Conservation (phyloP, 2,888 invertebrate genomes). For the Galerucella nymphaeae region DNA sequence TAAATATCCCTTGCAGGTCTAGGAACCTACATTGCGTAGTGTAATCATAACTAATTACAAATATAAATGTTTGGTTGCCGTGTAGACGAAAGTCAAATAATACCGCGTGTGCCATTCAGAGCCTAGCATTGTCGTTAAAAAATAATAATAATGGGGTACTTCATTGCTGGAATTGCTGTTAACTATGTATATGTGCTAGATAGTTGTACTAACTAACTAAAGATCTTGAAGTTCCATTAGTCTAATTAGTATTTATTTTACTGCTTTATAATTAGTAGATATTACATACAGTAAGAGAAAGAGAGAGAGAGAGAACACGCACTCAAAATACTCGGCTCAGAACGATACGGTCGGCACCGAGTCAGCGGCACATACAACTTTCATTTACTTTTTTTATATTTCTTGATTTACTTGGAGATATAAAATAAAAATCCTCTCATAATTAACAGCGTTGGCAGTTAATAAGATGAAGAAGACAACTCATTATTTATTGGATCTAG, state of each 20-base stretch:
- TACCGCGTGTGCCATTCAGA: constrained; percentile 8
- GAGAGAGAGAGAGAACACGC: too few species aligned
- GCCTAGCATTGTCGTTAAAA: neutral
- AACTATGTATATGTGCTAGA: neutral
- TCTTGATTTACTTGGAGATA: too few species aligned
- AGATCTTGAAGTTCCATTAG: neutral
- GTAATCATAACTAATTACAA: neutral
- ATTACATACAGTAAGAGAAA: too few species aligned
- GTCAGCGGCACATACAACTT: too few species aligned
- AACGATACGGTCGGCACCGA: too few species aligned
- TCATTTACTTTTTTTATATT: too few species aligned
- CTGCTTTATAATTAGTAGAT: neutral
- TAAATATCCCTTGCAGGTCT: neutral
- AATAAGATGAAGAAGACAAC: too few species aligned
- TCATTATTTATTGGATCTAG: too few species aligned
- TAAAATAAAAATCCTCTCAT: too few species aligned
- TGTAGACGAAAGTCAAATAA: neutral
- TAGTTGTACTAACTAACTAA: neutral
- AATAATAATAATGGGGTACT: neutral
- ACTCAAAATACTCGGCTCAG: too few species aligned
- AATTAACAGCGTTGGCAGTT: too few species aligned
- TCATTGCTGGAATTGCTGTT: neutral
- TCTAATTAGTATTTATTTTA: neutral
- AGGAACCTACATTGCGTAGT: neutral
- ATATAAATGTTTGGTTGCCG: neutral